phyloP scores from a whole-genome alignment of 1,140 invertebrate species.

The Drosophila tropicalis region DNA sequence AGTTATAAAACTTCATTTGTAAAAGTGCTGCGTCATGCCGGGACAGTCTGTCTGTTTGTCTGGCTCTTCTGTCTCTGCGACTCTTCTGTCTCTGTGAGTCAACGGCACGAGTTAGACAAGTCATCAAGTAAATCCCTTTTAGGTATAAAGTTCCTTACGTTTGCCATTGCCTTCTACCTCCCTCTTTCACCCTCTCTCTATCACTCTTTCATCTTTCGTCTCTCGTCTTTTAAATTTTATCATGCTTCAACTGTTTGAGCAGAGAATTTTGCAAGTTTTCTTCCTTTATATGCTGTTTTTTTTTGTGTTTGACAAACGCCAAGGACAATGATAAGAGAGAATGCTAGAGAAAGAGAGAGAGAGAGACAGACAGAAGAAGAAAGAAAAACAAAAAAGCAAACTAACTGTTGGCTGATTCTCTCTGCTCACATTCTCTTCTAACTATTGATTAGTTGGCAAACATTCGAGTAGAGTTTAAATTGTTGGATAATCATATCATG shows the following conservation, averaged over 20 bases:
- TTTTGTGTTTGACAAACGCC: constrained; percentile 59
- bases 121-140: constrained; percentile 78
- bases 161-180: constrained; percentile 20
- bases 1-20: constrained; percentile 77
- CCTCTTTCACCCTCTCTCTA: background rate
- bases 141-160: constrained; percentile 76
- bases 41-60: constrained; percentile 24
- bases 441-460: constrained; percentile 55
- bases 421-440: constrained; percentile 1
- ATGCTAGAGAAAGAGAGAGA: background rate
- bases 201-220: constrained; percentile 1
- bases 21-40: constrained; percentile 75
- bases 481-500: constrained; percentile 68
- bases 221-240: constrained; percentile 51
- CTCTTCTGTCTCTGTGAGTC: constrained; percentile 51
- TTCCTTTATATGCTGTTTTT: constrained; percentile 18
- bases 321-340: constrained; percentile 54
- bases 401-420: constrained; percentile 31
- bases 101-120: constrained; percentile 76
- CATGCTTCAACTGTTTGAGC: constrained; percentile 62
- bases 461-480: constrained; percentile 48
- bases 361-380: background rate
- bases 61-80: background rate
- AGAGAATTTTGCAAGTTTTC: constrained; percentile 65
- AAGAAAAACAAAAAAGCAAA: constrained; percentile 14